A percentile compares a stretch with the other conserved stretches of the same genome.
phyloP scores from a whole-genome alignment of 1,140 invertebrate genomes.

The Rhynchophorus ferrugineus region DNA sequence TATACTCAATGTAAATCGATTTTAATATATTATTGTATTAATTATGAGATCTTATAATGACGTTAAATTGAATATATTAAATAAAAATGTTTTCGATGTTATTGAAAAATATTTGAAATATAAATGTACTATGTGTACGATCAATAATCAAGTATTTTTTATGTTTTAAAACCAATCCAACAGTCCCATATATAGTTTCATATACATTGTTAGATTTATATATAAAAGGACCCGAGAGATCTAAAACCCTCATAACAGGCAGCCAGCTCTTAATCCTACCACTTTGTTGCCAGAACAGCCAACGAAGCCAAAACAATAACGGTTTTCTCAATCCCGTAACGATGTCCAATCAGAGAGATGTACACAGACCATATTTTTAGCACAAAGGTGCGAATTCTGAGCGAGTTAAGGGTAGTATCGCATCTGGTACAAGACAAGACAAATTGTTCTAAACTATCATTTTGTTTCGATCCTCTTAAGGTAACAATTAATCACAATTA shows the following conservation, averaged over 20 bases:
- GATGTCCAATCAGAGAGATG: background rate
- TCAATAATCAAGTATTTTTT: no score
- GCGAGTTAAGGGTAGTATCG: background rate
- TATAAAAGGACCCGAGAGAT: background rate
- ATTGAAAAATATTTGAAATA: no score
- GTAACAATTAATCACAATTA: constrained; percentile 15
- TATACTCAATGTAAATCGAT: no score
- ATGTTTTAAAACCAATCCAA: no score
- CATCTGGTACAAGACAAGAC: constrained; percentile 7
- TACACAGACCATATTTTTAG: background rate
- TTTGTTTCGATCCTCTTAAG: constrained; percentile 6
- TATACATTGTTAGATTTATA: no score
- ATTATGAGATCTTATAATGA: no score
- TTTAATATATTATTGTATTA: no score
- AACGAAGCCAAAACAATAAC: background rate
- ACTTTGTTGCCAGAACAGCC: background rate
- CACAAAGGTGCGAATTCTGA: background rate
- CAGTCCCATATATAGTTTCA: no score
- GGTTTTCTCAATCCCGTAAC: background rate
- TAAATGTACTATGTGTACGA: no score
- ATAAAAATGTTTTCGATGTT: no score
- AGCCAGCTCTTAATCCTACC: background rate
- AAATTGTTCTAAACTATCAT: constrained; percentile 6
- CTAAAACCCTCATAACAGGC: background rate
- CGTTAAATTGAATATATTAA: no score